Evolutionary conservation across 2,888 invertebrate genomes (phyloP).

Genomic region (Ischnura elegans): DNA sequence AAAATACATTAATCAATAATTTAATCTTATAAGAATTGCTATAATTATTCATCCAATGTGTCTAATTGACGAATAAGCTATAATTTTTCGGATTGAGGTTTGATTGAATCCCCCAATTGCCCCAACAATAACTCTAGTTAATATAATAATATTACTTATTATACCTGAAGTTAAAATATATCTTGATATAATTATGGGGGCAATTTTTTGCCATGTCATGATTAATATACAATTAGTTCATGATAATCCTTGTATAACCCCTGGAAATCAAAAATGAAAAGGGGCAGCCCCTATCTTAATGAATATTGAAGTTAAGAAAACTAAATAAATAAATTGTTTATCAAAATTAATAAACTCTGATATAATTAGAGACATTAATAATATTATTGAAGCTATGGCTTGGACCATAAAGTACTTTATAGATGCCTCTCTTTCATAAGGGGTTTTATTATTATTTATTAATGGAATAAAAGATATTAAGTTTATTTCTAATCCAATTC

Average conservation of each 20-base stretch:
- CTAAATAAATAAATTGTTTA: conserved; percentile 75
- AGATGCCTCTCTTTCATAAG: conserved; percentile 80
- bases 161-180: conserved; percentile 78
- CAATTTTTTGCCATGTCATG: conserved; percentile 84
- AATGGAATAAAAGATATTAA: conserved; percentile 82
- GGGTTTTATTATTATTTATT: conserved; percentile 79
- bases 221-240: conserved; percentile 81
- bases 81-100: conserved; percentile 81
- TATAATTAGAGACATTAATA: conserved; percentile 79
- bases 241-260: conserved; percentile 81
- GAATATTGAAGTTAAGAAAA: conserved; percentile 76
- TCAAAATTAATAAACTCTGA: conserved; percentile 75
- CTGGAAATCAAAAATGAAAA: conserved; percentile 82
- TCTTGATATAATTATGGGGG: conserved; percentile 82
- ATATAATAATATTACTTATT: conserved; percentile 78
- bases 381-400: conserved; percentile 81
- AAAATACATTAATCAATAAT: conserved; percentile 77
- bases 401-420: conserved; percentile 83
- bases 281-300: conserved; percentile 82
- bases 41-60: conserved; percentile 82
- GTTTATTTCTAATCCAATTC: conserved; percentile 84
- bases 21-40: conserved; percentile 71
- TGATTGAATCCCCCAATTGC: conserved; percentile 81
- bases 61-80: conserved; percentile 84
- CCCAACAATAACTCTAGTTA: conserved; percentile 79